Conservation (phyloP, 2,113 vertebrate species). For the Sorex fumeus region DNA sequence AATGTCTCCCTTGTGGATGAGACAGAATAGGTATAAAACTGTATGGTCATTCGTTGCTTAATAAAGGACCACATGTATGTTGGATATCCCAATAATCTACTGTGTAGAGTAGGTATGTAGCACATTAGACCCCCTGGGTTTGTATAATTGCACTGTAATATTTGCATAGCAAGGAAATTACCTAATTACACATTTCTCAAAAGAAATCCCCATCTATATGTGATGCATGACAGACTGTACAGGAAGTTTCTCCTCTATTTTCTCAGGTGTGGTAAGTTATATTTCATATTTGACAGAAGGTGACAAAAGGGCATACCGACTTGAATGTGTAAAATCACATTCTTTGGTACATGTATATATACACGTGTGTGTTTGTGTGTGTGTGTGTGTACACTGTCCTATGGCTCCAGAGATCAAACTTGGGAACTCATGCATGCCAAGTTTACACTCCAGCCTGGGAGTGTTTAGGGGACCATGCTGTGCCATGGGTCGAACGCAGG, state of each 20-base stretch:
- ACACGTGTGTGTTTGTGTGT: too few species aligned
- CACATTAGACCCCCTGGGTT: too few species aligned
- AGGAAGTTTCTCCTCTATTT: neutral
- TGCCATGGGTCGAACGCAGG: too few species aligned
- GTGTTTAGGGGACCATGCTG: too few species aligned
- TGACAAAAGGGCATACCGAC: neutral
- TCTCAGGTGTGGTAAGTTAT: neutral
- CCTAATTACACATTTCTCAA: neutral
- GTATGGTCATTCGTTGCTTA: neutral
- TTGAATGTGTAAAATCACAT: neutral
- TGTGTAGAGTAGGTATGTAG: neutral
- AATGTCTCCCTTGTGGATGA: neutral
- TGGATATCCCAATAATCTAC: neutral
- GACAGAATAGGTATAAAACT: neutral
- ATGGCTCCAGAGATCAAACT: too few species aligned
- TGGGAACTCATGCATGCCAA: too few species aligned
- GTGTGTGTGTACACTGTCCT: too few species aligned
- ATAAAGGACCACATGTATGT: neutral
- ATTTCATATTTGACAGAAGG: neutral
- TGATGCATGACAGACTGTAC: neutral
- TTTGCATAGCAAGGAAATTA: neutral
- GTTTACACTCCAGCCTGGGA: too few species aligned
- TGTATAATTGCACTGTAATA: neutral
- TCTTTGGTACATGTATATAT: neutral
- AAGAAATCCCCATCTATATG: neutral